Evolutionary conservation across 2,888 invertebrate species (phyloP).

Genomic region (Morpho helenor): DNA sequence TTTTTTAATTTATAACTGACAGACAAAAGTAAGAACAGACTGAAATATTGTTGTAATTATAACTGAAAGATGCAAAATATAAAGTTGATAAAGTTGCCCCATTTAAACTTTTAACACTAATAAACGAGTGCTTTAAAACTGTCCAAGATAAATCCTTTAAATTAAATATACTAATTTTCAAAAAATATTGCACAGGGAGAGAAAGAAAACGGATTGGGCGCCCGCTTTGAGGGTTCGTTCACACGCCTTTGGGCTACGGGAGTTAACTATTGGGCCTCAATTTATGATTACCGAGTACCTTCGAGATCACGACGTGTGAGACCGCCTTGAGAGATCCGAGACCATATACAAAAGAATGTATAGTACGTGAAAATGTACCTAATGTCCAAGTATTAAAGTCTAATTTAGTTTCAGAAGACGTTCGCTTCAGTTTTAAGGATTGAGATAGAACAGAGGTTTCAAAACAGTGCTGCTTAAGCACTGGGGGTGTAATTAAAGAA

Average conservation of each 20-base stretch:
- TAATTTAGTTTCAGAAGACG: background rate
- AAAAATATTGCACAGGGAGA: conserved; percentile 33
- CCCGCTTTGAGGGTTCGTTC: conserved; percentile 45
- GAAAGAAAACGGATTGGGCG: conserved; percentile 25
- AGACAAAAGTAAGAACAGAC: no score
- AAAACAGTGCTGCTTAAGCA: no score
- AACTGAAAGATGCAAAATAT: no score
- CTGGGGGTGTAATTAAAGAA: no score
- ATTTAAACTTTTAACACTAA: background rate
- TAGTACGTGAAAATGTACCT: background rate
- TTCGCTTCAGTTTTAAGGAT: background rate
- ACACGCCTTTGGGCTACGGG: conserved; percentile 50
- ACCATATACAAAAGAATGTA: conserved; percentile 15
- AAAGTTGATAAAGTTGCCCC: no score
- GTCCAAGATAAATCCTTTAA: conserved; percentile 28
- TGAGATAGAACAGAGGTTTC: no score
- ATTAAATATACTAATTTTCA: conserved; percentile 23
- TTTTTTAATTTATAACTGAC: no score
- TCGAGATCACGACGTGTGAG: conserved; percentile 56
- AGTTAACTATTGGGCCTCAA: conserved; percentile 55
- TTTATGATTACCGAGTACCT: conserved; percentile 54
- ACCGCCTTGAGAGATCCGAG: conserved; percentile 45
- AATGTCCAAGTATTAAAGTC: background rate
- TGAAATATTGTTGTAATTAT: no score
- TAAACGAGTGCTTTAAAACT: conserved; percentile 6